Evolutionary conservation across 2,888 invertebrate species (phyloP).

Genomic region (Hypomecis atomaria): DNA sequence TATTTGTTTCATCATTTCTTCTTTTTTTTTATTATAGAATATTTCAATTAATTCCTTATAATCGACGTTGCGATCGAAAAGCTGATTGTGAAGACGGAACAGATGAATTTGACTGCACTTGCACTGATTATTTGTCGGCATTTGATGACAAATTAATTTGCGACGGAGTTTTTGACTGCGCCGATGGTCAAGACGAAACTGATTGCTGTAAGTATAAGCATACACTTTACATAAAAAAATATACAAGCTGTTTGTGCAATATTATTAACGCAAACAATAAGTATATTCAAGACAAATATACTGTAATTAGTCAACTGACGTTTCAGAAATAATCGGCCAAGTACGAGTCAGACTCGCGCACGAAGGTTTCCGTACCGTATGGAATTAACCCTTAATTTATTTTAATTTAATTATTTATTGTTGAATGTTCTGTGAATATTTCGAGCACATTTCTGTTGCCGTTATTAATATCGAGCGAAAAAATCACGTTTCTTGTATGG

Average conservation of each 20-base stretch:
- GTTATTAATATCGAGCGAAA: no score
- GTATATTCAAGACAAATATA: no score
- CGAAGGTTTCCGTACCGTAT: no score
- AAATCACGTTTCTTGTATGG: no score
- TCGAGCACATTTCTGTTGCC: no score
- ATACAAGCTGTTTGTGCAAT: not conserved
- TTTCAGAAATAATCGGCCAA: no score
- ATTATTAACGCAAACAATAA: not conserved
- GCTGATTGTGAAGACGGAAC: constrained; percentile 93
- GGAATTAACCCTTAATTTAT: no score
- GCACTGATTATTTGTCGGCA: constrained; percentile 87
- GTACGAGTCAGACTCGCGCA: no score
- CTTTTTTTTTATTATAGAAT: constrained; percentile 78
- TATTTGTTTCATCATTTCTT: constrained; percentile 6
- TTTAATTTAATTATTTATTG: no score
- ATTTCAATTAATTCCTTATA: constrained; percentile 85
- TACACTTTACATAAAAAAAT: not conserved
- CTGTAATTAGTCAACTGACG: no score
- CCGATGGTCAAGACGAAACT: constrained; percentile 89
- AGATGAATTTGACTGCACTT: constrained; percentile 90
- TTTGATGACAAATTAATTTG: constrained; percentile 86
- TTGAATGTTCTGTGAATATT: no score
- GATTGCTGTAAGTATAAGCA: constrained; percentile 86
- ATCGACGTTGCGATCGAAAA: constrained; percentile 87
- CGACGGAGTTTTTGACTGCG: constrained; percentile 90